Conservation (phyloP, 2,888 invertebrate species). For the Drosophila stalkeri region DNA sequence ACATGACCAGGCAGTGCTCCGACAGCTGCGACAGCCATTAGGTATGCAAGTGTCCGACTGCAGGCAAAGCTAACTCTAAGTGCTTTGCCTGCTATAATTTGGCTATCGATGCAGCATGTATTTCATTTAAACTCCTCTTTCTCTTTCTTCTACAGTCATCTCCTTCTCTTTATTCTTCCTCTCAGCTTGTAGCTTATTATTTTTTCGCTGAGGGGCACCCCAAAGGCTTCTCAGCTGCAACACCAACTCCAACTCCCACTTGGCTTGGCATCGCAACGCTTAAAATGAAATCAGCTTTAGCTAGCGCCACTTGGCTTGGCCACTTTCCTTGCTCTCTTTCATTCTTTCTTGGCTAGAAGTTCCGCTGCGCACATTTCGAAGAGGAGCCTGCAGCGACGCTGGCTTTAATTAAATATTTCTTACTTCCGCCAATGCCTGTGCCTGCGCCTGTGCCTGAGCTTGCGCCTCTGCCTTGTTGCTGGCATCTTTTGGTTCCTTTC, state of each 20-base stretch:
- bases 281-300: slow-evolving; percentile 57
- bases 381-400: slow-evolving; percentile 60
- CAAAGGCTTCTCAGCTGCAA: slow-evolving; percentile 24
- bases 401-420: slow-evolving; percentile 78
- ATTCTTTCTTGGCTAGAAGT: slow-evolving; percentile 13
- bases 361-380: slow-evolving; percentile 18
- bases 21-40: slow-evolving; percentile 43
- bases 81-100: slow-evolving; percentile 17
- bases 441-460: slow-evolving; percentile 32
- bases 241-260: slow-evolving; percentile 2
- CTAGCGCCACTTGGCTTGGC: slow-evolving; percentile 44
- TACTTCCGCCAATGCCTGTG: slow-evolving; percentile 61
- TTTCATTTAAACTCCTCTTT: slow-evolving; percentile 6
- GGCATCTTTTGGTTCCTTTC: slow-evolving; percentile 54
- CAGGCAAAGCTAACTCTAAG: slow-evolving; percentile 24
- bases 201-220: slow-evolving; percentile 11
- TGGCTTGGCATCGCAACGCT: slow-evolving; percentile 28
- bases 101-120: slow-evolving; percentile 32
- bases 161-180: too few species aligned
- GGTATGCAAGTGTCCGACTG: slow-evolving; percentile 50
- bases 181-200: slow-evolving; percentile 20
- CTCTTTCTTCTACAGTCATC: too few species aligned
- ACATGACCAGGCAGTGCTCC: background rate
- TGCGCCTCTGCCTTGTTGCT: slow-evolving; percentile 16
- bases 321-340: slow-evolving; percentile 15